A percentile compares a stretch with the other conserved stretches of the same genome.
Conservation (phyloP, 2,797 vertebrate species). For the Pygocentrus nattereri region DNA sequence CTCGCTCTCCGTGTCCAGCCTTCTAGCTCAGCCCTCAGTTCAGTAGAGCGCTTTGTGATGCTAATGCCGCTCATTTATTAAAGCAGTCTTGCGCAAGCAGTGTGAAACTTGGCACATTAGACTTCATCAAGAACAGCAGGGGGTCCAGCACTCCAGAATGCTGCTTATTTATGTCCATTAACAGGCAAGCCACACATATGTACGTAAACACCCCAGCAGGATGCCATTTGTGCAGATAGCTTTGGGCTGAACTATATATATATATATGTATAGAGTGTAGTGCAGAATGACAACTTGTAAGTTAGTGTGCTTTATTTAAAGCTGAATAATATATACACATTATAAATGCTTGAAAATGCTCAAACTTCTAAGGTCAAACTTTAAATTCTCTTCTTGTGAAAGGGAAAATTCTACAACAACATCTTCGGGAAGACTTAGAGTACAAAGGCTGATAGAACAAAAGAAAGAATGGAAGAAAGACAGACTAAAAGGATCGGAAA, state of each 20-base stretch:
- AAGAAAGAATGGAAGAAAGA: neutral
- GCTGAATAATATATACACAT: too few species aligned
- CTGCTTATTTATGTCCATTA: slow-evolving; percentile 57
- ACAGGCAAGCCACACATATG: slow-evolving; percentile 6
- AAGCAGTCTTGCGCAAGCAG: slow-evolving; percentile 79
- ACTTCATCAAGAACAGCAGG: slow-evolving; percentile 71
- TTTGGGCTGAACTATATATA: too few species aligned
- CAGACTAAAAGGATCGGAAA: neutral
- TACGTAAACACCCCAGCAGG: slow-evolving; percentile 4
- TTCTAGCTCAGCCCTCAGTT: slow-evolving; percentile 61
- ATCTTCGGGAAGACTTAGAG: neutral
- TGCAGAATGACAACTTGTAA: too few species aligned
- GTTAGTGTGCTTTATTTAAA: too few species aligned
- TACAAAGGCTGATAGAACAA: neutral
- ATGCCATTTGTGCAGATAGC: neutral
- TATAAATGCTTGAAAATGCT: too few species aligned
- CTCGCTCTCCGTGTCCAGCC: slow-evolving; percentile 55
- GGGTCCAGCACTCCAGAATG: slow-evolving; percentile 56
- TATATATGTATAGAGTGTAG: too few species aligned
- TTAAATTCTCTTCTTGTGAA: neutral
- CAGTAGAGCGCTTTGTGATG: slow-evolving; percentile 79
- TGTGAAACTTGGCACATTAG: slow-evolving; percentile 71
- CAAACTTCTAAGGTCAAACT: neutral
- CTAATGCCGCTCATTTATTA: slow-evolving; percentile 76
- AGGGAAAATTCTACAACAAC: neutral